Percentiles rank a stretch among this genome's conserved stretches.
Evolutionary conservation across 2,113 vertebrate species (phyloP).

Genomic region (Thamnaconus septentrionalis): DNA sequence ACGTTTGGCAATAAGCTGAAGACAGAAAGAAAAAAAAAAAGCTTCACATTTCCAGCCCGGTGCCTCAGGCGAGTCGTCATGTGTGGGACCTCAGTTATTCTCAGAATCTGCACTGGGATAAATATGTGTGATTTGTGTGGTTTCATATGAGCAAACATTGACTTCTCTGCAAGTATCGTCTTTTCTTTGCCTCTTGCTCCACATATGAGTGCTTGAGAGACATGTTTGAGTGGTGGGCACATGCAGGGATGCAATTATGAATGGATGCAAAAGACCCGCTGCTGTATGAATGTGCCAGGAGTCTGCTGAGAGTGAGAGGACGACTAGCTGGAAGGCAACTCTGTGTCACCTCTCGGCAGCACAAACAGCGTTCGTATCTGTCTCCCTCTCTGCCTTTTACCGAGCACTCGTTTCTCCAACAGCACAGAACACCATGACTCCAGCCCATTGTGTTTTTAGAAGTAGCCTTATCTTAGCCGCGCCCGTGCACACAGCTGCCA

Average conservation of each 20-base stretch:
- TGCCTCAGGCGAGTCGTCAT: constrained; percentile 28
- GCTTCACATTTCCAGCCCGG: constrained; percentile 19
- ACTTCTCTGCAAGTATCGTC: not conserved
- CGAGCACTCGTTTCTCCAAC: constrained; percentile 20
- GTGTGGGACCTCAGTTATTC: constrained; percentile 15
- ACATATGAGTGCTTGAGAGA: too few relatives aligned
- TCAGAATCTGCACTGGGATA: constrained; percentile 4
- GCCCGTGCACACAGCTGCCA: constrained; percentile 26
- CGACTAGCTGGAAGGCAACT: constrained; percentile 35
- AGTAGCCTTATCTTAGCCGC: constrained; percentile 22
- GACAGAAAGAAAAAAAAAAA: constrained; percentile 2
- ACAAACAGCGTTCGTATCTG: constrained; percentile 15
- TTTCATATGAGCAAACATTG: not conserved
- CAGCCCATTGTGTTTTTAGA: constrained; percentile 36
- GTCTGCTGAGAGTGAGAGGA: constrained; percentile 39
- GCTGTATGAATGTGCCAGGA: constrained; percentile 51
- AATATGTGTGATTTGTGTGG: not conserved
- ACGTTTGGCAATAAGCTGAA: constrained; percentile 17
- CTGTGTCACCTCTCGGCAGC: constrained; percentile 20
- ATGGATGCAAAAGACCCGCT: constrained; percentile 54
- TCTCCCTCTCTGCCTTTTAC: constrained; percentile 9
- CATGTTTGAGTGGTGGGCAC: constrained; percentile 15
- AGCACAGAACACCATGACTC: constrained; percentile 11
- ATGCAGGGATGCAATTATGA: constrained; percentile 66
- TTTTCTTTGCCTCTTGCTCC: too few relatives aligned